Evolutionary conservation across 2,888 invertebrate genomes (phyloP).

Genomic region (Panorpa germanica): DNA sequence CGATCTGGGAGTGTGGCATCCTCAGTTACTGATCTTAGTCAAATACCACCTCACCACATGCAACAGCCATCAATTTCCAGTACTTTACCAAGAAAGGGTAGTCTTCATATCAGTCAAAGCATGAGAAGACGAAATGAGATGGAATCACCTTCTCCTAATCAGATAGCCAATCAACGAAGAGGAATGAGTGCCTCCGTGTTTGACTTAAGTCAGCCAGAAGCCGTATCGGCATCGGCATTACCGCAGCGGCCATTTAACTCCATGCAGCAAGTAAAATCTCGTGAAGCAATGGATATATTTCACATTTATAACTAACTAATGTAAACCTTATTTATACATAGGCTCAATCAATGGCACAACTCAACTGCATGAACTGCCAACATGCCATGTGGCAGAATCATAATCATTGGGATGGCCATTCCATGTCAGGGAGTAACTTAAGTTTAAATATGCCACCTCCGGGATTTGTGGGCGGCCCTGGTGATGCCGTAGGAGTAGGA

Average conservation of each 20-base stretch:
- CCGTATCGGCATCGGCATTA: constrained; percentile 10
- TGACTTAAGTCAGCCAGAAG: constrained; percentile 25
- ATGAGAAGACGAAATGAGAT: too few species aligned
- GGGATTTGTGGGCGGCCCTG: constrained; percentile 26
- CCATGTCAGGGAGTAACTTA: constrained; percentile 30
- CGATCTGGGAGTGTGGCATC: constrained; percentile 25
- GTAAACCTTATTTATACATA: constrained; percentile 16
- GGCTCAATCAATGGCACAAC: constrained; percentile 53
- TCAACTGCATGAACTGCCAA: constrained; percentile 37
- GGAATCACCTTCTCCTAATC: constrained; percentile 1
- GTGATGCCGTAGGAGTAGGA: constrained; percentile 25
- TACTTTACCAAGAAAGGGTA: too few species aligned
- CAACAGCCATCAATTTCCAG: too few species aligned
- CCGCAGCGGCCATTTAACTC: constrained; percentile 20
- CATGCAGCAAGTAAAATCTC: constrained; percentile 37
- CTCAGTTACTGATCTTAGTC: too few species aligned
- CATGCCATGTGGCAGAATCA: too few species aligned
- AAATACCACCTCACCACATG: constrained; percentile 14
- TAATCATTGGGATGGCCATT: constrained; percentile 17
- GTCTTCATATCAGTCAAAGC: too few species aligned
- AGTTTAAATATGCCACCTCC: constrained; percentile 30
- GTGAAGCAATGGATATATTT: too few species aligned
- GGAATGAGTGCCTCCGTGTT: constrained; percentile 32
- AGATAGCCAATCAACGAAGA: constrained; percentile 7
- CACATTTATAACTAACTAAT: constrained; percentile 3